Percentiles rank a stretch among this genome's conserved stretches.
Evolutionary conservation across 2,888 invertebrate genomes (phyloP).

Genomic region (Epinotia nisella): DNA sequence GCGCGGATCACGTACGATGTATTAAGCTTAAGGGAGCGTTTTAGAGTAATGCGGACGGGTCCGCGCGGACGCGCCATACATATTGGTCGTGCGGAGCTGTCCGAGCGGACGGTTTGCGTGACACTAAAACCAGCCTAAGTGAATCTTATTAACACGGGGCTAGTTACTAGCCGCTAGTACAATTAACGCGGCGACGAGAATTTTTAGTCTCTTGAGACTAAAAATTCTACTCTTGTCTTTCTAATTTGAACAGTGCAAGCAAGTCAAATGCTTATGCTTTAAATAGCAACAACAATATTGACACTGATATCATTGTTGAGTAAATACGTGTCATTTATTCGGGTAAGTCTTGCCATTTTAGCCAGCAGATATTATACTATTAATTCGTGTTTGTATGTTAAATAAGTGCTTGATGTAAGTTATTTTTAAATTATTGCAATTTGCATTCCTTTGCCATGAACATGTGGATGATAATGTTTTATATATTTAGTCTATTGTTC

Average conservation of each 20-base stretch:
- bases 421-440: slow-evolving; percentile 48
- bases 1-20: no score
- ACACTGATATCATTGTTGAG: slow-evolving; percentile 21
- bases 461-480: slow-evolving; percentile 44
- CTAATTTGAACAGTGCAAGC: background rate
- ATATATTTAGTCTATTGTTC: slow-evolving; percentile 46
- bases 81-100: no score
- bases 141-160: background rate
- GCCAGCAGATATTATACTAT: slow-evolving; percentile 39
- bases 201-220: no score
- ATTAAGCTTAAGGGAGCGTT: no score
- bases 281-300: slow-evolving; percentile 6
- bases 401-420: slow-evolving; percentile 19
- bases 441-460: slow-evolving; percentile 48
- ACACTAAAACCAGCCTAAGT: no score
- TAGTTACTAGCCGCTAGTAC: background rate
- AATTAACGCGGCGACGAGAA: background rate
- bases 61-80: no score
- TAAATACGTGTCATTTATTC: slow-evolving; percentile 22
- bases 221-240: background rate
- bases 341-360: slow-evolving; percentile 41
- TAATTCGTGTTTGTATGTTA: slow-evolving; percentile 34
- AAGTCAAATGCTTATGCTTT: slow-evolving; percentile 12
- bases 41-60: no score
- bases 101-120: no score